Percentiles rank a stretch among this genome's conserved stretches.
phyloP scores from a whole-genome alignment of 1,140 invertebrate genomes.

The Drosophila lowei region DNA sequence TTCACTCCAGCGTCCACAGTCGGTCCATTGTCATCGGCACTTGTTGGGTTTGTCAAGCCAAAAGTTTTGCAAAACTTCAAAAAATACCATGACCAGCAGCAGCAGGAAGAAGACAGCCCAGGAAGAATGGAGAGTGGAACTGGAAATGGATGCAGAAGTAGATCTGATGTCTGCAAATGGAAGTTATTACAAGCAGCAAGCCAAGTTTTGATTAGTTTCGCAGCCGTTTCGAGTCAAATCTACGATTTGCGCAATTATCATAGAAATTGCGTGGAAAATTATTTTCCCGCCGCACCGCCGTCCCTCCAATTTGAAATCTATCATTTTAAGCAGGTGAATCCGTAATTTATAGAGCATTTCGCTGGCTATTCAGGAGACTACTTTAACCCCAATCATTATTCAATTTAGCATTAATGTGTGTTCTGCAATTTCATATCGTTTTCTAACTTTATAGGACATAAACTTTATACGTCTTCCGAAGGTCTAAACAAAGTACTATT shows the following conservation, averaged over 20 bases:
- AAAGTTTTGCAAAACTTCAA: conserved; percentile 52
- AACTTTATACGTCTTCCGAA: too few relatives aligned
- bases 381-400: too few relatives aligned
- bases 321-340: too few relatives aligned
- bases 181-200: conserved; percentile 51
- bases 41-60: conserved; percentile 67
- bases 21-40: conserved; percentile 68
- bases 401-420: too few relatives aligned
- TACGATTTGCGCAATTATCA: conserved; percentile 43
- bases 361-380: background rate
- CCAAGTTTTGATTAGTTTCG: conserved; percentile 59
- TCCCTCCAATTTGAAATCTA: too few relatives aligned
- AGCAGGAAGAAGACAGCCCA: conserved; percentile 10
- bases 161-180: conserved; percentile 55
- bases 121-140: background rate
- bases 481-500: too few relatives aligned
- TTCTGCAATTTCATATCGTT: too few relatives aligned
- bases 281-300: background rate
- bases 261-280: conserved; percentile 46
- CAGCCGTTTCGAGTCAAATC: conserved; percentile 34
- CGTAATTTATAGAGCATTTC: background rate
- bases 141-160: conserved; percentile 16
- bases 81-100: conserved; percentile 16
- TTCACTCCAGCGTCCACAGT: conserved; percentile 55
- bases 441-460: too few relatives aligned